phyloP scores from a whole-genome alignment of 2,888 invertebrate species.

The Blera fallax region DNA sequence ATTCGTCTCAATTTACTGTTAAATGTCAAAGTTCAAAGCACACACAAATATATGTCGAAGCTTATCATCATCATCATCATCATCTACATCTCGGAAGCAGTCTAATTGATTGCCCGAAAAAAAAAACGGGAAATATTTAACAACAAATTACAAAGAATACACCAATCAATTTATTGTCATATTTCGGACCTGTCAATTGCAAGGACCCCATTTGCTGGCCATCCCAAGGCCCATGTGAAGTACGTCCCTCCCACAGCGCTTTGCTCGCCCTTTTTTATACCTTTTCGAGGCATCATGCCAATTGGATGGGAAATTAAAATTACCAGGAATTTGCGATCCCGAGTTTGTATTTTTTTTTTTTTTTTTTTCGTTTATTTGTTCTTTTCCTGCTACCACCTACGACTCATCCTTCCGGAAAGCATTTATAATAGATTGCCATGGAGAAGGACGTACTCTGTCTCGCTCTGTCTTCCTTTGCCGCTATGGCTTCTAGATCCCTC shows the following conservation, averaged over 20 bases:
- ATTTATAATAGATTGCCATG: constrained; percentile 1
- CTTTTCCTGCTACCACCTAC: not conserved
- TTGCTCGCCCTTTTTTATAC: not conserved
- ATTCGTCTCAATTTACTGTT: not conserved
- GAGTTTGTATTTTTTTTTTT: not conserved
- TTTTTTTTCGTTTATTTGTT: not conserved
- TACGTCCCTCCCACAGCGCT: not conserved
- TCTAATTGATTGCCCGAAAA: not conserved
- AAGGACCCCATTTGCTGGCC: not conserved
- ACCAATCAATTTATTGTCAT: not conserved
- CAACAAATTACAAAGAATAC: not conserved
- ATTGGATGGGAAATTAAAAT: not conserved
- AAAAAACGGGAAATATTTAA: not conserved
- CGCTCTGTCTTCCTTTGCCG: not conserved
- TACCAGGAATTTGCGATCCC: not conserved
- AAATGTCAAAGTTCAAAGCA: constrained; percentile 12
- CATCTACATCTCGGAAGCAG: not conserved
- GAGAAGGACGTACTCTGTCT: not conserved
- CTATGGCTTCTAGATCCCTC: not conserved
- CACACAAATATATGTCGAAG: not conserved
- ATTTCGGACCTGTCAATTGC: not conserved
- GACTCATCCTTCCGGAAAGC: not conserved
- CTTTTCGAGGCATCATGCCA: not conserved
- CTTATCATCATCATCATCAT: not conserved
- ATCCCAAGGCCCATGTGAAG: not conserved